These are phyloP conservation scores for Nothocercus nigrocapillus DNA, from an alignment of 2,113 vertebrate genomes.

Conservation along the genomic window DNA sequence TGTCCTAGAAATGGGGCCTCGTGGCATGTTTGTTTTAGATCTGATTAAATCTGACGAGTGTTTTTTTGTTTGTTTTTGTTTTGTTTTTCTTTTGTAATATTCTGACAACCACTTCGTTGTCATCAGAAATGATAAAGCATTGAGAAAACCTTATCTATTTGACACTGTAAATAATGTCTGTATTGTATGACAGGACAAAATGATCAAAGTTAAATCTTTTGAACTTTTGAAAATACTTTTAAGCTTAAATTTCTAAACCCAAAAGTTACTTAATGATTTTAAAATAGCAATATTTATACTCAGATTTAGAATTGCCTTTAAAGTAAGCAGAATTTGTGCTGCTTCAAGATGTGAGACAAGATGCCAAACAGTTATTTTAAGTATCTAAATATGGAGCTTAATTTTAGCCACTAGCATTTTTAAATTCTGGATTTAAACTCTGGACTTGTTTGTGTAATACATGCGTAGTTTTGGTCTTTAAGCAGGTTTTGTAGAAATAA, in stretches of 20 bases:
- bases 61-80: no score
- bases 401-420: neutral
- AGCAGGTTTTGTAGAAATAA: neutral
- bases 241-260: neutral
- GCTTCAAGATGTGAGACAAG: neutral
- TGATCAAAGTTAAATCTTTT: neutral
- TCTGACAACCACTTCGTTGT: neutral
- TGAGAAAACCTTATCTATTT: neutral
- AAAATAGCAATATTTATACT: neutral
- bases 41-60: neutral
- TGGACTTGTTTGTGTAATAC: neutral
- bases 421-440: neutral
- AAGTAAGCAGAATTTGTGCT: neutral
- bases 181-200: neutral
- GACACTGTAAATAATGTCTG: fast-evolving
- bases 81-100: neutral
- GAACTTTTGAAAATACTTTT: neutral
- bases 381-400: neutral
- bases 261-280: neutral
- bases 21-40: neutral
- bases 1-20: neutral
- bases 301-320: neutral
- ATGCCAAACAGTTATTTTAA: neutral
- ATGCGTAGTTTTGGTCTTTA: neutral
- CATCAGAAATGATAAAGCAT: neutral